Percentiles rank a stretch among this genome's conserved stretches.
These are phyloP conservation scores for Lasius platythorax DNA, from an alignment of 2,888 invertebrate species.

Conservation along the genomic window DNA sequence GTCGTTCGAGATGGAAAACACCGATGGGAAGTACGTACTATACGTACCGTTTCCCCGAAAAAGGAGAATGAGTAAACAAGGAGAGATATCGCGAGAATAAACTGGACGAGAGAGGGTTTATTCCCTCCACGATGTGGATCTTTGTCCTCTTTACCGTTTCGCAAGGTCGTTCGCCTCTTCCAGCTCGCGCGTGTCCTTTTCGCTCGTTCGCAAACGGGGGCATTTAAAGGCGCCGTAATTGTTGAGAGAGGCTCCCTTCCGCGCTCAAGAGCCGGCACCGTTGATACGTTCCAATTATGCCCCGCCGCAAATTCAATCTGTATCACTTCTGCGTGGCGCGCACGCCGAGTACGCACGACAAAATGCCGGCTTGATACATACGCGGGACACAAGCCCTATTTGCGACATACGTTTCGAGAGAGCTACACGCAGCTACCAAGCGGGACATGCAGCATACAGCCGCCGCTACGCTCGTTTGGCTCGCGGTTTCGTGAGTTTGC, in stretches of 20 bases:
- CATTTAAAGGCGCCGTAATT: conserved; percentile 20
- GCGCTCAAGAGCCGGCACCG: conserved; percentile 63
- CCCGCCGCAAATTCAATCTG: conserved; percentile 74
- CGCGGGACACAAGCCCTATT: conserved; percentile 5
- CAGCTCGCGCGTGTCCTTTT: neutral
- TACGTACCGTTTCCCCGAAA: neutral
- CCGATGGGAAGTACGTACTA: neutral
- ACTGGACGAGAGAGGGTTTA: neutral
- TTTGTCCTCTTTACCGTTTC: neutral
- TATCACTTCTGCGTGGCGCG: conserved; percentile 57
- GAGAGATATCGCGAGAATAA: conserved; percentile 40
- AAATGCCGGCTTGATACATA: conserved; percentile 7
- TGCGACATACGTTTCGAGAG: conserved; percentile 18
- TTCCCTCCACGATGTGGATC: neutral
- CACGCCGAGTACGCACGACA: neutral
- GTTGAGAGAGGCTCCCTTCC: conserved; percentile 12
- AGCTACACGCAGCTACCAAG: neutral
- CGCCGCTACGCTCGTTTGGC: conserved; percentile 47
- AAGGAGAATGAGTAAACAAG: conserved; percentile 25
- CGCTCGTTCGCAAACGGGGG: neutral
- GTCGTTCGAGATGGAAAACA: neutral
- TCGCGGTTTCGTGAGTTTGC: conserved; percentile 68
- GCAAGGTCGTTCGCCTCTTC: conserved; percentile 12
- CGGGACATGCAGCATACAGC: neutral
- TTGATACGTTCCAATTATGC: conserved; percentile 76